These are phyloP conservation scores for Dione vanillae DNA, from an alignment of 2,888 invertebrate genomes.

Conservation along the genomic window DNA sequence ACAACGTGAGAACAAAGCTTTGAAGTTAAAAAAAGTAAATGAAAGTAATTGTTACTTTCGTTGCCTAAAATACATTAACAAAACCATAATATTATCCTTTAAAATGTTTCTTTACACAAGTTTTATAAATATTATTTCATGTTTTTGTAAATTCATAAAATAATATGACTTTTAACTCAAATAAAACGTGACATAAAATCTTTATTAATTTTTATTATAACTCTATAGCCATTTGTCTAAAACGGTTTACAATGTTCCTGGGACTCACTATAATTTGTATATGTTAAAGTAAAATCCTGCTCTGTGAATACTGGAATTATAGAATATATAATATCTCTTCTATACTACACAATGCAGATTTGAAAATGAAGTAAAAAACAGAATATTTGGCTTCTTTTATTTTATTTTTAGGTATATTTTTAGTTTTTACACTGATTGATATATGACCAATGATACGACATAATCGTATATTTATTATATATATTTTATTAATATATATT, in stretches of 20 bases:
- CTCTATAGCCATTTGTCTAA: slow-evolving; percentile 20
- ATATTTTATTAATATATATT: no score
- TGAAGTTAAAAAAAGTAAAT: no score
- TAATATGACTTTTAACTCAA: neutral
- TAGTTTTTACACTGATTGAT: no score
- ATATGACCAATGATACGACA: neutral
- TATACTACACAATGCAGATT: slow-evolving; percentile 14
- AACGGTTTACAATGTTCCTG: slow-evolving; percentile 28
- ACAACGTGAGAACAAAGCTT: no score
- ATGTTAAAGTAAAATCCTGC: slow-evolving; percentile 28
- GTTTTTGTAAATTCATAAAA: neutral
- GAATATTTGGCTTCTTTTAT: neutral
- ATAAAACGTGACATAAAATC: no score
- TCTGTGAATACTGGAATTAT: slow-evolving; percentile 34
- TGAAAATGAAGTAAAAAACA: slow-evolving; percentile 11
- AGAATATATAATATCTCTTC: slow-evolving; percentile 16
- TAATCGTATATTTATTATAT: no score
- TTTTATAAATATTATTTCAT: neutral
- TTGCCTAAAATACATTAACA: neutral
- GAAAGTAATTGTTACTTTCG: no score
- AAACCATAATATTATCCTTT: neutral
- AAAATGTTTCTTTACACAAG: no score
- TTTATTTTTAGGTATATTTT: no score
- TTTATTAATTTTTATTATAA: slow-evolving; percentile 10
- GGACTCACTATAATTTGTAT: no score